A percentile compares a stretch with the other conserved stretches of the same genome.
phyloP scores from a whole-genome alignment of 2,888 invertebrate genomes.

The Scelioninae gen. 1 region DNA sequence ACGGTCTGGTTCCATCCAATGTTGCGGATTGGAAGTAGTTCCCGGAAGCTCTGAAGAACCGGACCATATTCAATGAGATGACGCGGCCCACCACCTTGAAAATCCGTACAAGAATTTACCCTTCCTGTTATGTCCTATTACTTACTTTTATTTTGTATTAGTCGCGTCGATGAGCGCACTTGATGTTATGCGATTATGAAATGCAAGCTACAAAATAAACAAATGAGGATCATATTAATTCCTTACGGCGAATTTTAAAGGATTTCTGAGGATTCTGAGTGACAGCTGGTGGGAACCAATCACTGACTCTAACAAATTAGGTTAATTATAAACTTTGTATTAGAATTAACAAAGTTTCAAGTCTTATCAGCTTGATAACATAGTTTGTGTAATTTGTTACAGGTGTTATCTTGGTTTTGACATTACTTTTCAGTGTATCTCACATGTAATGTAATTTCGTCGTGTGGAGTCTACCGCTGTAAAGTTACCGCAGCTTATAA shows the following conservation, averaged over 20 bases:
- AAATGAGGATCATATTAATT: too few species aligned
- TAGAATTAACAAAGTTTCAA: slow-evolving; percentile 14
- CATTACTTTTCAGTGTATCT: slow-evolving; percentile 23
- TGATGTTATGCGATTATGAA: too few species aligned
- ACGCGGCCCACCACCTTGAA: slow-evolving; percentile 25
- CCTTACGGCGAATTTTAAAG: too few species aligned
- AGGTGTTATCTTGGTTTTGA: slow-evolving; percentile 36
- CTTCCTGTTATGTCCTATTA: neutral
- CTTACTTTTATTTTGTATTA: too few species aligned
- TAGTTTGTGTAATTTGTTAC: slow-evolving; percentile 25
- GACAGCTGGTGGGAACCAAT: too few species aligned
- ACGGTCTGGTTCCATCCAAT: slow-evolving; percentile 74
- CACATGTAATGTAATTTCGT: slow-evolving; percentile 17
- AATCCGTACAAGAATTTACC: too few species aligned
- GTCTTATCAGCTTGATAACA: slow-evolving; percentile 1
- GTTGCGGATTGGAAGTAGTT: slow-evolving; percentile 67
- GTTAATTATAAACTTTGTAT: slow-evolving; percentile 20
- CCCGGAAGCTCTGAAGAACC: slow-evolving; percentile 70
- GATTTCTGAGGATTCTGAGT: too few species aligned
- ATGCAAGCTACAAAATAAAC: too few species aligned
- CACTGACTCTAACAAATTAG: too few species aligned
- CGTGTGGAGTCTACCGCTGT: slow-evolving; percentile 9
- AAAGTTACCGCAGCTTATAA: slow-evolving; percentile 6
- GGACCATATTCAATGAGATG: slow-evolving; percentile 54
- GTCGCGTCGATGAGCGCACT: too few species aligned